Evolutionary conservation across 2,888 invertebrate species (phyloP), one percentile per base, ranked within the genome.

Genomic region (Embidobia sp.): DNA sequence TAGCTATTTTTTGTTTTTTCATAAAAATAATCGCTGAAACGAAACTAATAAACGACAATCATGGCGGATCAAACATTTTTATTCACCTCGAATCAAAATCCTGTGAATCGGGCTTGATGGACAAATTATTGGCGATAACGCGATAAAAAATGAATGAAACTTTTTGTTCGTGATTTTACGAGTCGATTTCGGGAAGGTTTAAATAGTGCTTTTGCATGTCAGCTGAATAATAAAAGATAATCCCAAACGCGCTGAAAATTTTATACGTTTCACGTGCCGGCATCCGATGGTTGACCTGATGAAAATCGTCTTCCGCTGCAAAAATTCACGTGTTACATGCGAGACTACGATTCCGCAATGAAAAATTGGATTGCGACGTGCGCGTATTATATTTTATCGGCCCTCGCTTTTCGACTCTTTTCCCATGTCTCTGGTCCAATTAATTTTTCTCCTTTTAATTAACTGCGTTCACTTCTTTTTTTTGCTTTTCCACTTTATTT

Each of bases 151-250:
- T 22, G n/a, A 8, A 5, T 5, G 11, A 11, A 10, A 31, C 7
- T 11, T 16, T 29, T 49, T 18, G 29, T 27, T 29, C 11, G 19
- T 6, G 5, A 19, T 19, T 49, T 49, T 33, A 19, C 19, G 19
- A 42, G 8, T 48, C 29, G 27, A 42, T 40, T 57, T 13, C 18
- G 16, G 11, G 29, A 15, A 44, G 26, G 13, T 15, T 37, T 26
- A 22, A 48, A 48, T 33, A 15, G 35, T 35, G 8, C 27, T 57
- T 42, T 57, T 15, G 27, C 22, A 29, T 46, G 33, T 44, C 29
- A 3, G 44, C 16, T 59, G 61, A 61, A 61, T 61, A 61, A 61
- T 48, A 37, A 61, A 61, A 49, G 63, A 49, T 27, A 48, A 63
- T 37, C 37, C 29, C 19, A 63, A 33, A 33, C 49, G 33, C 13